Evolutionary conservation across 37 sponge, comb jelly and placozoan species (phyloP), one percentile per base, ranked within the genome.

Genomic region (Halichondria panicea): DNA sequence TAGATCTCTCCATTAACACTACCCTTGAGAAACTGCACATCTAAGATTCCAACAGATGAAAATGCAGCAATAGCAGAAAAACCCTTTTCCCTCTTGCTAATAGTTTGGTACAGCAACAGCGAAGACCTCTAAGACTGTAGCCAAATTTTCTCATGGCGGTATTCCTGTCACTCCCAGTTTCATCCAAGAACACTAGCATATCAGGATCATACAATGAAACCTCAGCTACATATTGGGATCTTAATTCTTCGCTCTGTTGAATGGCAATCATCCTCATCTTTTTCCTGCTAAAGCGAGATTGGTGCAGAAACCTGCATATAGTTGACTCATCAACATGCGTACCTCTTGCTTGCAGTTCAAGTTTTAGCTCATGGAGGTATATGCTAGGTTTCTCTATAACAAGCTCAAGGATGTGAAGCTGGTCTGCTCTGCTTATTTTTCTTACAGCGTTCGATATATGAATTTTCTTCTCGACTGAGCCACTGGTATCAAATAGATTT

Each of bases 161-260:
- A 42, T 32, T 59, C 11, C 76, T 36, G 48, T 61, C 32, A 30
- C 76, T 43, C 3, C 77, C 77, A 27, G 79, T 78, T 39, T 78
- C 79, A 67, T 78, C 79, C 7, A 78, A 5, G 31, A 78, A 78
- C 24, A 78, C 64, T 22, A 79, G 22, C 70, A 79, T 79, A 32
- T 70, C 46, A 4, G 55, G 45, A 22, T 34, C 27, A 33, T 75
- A 75, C 27, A 43, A 19, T 11, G 30, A 28, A 5, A 75, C 63
- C 30, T 75, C 76, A 24, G 46, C 32, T 27, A 61, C 19, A 27
- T 43, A 75, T 40, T 33, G 9, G 15, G 76, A 56, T 38, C 73
- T 56, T 31, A 53, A 55, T 56, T 55, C 73, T 15, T 55, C 58
- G 13, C 58, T 55, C 28, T 55, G 73, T 27, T 72, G 58, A 9